These are phyloP conservation scores for Capitella teleta DNA, from an alignment of 1,140 invertebrate species.

Conservation along the genomic window DNA sequence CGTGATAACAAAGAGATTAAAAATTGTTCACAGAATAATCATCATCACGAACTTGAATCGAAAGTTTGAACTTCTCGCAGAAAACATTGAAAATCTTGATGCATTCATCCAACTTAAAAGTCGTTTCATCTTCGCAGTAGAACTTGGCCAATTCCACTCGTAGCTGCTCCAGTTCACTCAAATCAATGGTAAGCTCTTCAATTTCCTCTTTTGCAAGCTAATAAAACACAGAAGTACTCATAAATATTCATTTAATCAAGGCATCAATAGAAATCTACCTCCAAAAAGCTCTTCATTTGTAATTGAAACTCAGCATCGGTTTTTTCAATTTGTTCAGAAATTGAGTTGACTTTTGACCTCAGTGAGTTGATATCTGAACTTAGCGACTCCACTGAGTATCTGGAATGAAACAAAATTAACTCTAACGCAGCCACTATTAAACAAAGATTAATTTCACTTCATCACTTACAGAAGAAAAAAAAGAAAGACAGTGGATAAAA, in stretches of 20 bases:
- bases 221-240: neutral
- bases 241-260: neutral
- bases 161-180: conserved; percentile 64
- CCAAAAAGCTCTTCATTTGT: conserved; percentile 31
- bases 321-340: conserved; percentile 22
- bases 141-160: conserved; percentile 24
- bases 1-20: neutral
- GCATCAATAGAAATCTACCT: conserved; percentile 16
- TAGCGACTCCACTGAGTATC: conserved; percentile 29
- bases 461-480: no score
- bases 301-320: conserved; percentile 22
- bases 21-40: neutral
- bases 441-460: no score
- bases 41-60: neutral
- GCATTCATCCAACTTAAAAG: conserved; percentile 39
- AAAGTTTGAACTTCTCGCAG: conserved; percentile 19
- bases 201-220: conserved; percentile 73
- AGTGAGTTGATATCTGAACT: conserved; percentile 25
- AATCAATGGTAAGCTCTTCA: conserved; percentile 59
- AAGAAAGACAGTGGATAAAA: no score
- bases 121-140: conserved; percentile 36
- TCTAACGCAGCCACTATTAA: no score
- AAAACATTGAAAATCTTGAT: conserved; percentile 32
- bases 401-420: conserved; percentile 14
- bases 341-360: conserved; percentile 22